phyloP scores from a whole-genome alignment of 1,140 invertebrate genomes.

The Caenorhabditis tropicalis region DNA sequence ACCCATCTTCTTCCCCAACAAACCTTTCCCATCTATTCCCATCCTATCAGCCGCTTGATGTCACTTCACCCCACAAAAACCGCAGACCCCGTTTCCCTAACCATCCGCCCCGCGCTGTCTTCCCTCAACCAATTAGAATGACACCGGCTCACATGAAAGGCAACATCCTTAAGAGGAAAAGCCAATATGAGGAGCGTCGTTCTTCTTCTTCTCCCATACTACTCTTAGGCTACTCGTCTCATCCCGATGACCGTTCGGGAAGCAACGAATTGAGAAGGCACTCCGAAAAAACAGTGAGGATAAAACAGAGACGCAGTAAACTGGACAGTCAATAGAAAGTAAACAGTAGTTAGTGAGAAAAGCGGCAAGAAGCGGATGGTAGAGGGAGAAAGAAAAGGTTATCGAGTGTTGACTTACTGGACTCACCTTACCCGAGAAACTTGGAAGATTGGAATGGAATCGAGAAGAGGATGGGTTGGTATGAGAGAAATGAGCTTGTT shows the following conservation, averaged over 20 bases:
- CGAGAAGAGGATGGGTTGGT: neutral
- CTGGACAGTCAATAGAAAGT: slow-evolving; percentile 28
- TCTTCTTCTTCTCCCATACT: neutral
- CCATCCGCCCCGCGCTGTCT: neutral
- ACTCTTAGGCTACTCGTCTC: neutral
- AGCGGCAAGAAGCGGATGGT: slow-evolving; percentile 3
- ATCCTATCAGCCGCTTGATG: slow-evolving; percentile 13
- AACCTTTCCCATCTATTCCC: neutral
- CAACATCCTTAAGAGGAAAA: slow-evolving; percentile 42
- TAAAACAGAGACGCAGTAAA: slow-evolving; percentile 6
- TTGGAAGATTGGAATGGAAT: neutral
- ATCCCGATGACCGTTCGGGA: slow-evolving; percentile 37
- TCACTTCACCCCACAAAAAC: neutral
- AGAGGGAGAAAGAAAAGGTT: neutral
- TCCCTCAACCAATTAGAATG: slow-evolving; percentile 35
- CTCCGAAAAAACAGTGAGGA: slow-evolving; percentile 1
- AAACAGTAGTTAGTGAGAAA: slow-evolving; percentile 42
- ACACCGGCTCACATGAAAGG: slow-evolving; percentile 41
- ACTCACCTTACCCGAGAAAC: neutral
- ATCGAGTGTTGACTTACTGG: slow-evolving; percentile 35
- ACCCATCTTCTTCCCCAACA: neutral
- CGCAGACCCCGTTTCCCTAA: neutral
- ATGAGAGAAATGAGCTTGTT: neutral
- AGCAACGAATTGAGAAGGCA: neutral
- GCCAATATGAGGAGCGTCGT: neutral